These are phyloP conservation scores for Geococcyx californianus DNA, from an alignment of 2,113 vertebrate genomes.

Conservation along the genomic window DNA sequence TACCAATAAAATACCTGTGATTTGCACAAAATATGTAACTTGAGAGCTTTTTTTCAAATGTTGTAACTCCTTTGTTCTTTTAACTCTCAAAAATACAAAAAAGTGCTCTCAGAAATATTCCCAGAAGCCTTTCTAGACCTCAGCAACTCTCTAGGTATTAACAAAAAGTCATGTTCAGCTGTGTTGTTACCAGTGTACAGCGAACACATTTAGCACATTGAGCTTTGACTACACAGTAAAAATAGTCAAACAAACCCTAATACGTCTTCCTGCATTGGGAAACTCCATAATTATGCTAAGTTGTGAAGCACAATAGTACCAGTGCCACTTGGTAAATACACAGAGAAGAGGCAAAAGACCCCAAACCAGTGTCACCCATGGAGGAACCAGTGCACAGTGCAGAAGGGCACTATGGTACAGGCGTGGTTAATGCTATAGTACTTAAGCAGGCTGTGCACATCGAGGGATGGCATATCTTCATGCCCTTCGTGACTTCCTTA, in stretches of 20 bases:
- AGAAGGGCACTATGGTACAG: neutral
- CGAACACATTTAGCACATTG: neutral
- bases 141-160: neutral
- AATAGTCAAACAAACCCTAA: neutral
- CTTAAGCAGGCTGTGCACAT: neutral
- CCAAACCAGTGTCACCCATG: neutral
- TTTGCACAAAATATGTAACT: constrained; percentile 31
- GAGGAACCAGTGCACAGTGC: neutral
- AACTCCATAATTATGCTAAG: neutral
- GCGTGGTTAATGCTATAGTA: accelerated
- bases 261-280: neutral
- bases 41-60: neutral
- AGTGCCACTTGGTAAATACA: neutral
- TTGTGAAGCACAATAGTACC: neutral
- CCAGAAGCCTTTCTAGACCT: neutral
- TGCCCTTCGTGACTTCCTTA: neutral
- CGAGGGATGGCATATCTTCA: neutral
- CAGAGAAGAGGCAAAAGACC: neutral
- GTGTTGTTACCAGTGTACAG: neutral
- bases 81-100: constrained; percentile 12
- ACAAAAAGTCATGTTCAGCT: neutral
- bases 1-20: constrained; percentile 54
- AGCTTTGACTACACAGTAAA: neutral
- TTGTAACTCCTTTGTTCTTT: constrained; percentile 6
- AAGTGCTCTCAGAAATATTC: neutral